phyloP scores from a whole-genome alignment of 2,113 vertebrate species.

The Ia io region DNA sequence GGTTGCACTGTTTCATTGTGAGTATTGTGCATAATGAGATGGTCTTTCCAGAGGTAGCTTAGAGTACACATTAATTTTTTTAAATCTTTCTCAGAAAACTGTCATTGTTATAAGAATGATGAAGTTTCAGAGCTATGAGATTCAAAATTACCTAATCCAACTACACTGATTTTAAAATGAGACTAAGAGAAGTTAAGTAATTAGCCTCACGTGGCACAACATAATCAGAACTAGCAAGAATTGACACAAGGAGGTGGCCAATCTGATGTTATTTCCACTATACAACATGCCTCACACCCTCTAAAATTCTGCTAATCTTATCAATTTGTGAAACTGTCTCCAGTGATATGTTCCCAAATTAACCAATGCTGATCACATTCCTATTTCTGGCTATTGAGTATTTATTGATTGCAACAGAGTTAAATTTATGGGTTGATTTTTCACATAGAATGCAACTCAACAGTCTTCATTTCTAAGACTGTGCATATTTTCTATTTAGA shows the following conservation, averaged over 20 bases:
- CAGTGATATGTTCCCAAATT: background rate
- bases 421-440: background rate
- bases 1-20: background rate
- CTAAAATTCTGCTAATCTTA: background rate
- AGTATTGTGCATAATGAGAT: background rate
- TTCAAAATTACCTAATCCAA: background rate
- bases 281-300: fast-evolving
- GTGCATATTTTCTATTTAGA: background rate
- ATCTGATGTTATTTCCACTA: background rate
- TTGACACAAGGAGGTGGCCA: background rate
- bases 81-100: background rate
- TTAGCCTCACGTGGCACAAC: background rate
- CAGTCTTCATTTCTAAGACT: background rate
- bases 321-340: background rate
- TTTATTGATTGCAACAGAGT: background rate
- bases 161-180: background rate
- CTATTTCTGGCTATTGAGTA: background rate
- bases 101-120: background rate
- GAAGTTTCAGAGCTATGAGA: background rate
- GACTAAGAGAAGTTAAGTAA: background rate
- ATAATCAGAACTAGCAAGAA: background rate
- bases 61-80: background rate
- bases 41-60: background rate
- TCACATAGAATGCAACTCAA: background rate
- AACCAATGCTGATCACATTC: background rate